Percentiles rank a stretch among this genome's conserved stretches.
phyloP scores from a whole-genome alignment of 2,797 vertebrate genomes.

The Phalanger gymnotis region DNA sequence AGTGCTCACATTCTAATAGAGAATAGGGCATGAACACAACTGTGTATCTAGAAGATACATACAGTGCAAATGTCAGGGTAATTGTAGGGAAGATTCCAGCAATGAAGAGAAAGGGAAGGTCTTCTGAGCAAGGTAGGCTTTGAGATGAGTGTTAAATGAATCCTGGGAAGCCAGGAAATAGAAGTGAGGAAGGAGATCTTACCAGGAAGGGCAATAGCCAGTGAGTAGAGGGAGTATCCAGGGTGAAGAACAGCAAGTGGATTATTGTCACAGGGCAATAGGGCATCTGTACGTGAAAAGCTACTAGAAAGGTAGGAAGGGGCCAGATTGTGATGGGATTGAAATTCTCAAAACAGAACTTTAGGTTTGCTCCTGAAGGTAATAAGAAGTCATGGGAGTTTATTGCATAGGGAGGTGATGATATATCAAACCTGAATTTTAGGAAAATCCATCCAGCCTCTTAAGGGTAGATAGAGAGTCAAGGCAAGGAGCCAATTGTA shows the following conservation, averaged over 20 bases:
- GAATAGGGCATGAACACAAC: neutral
- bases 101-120: neutral
- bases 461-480: neutral
- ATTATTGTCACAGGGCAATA: neutral
- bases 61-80: neutral
- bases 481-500: neutral
- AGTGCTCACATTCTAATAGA: neutral
- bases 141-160: neutral
- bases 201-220: neutral
- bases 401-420: neutral
- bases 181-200: neutral
- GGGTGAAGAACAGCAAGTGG: neutral
- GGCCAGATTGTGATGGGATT: neutral
- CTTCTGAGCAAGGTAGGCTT: neutral
- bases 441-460: neutral
- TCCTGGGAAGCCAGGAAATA: neutral
- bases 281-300: neutral
- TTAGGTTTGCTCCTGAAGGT: neutral
- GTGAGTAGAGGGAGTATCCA: neutral
- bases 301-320: neutral
- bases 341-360: neutral
- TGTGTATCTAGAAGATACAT: neutral
- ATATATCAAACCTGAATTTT: neutral
- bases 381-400: neutral
- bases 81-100: neutral